Percentiles rank a stretch among this genome's conserved stretches.
These are phyloP conservation scores for Drosophila vallismaia DNA, from an alignment of 2,888 invertebrate species.

Conservation along the genomic window DNA sequence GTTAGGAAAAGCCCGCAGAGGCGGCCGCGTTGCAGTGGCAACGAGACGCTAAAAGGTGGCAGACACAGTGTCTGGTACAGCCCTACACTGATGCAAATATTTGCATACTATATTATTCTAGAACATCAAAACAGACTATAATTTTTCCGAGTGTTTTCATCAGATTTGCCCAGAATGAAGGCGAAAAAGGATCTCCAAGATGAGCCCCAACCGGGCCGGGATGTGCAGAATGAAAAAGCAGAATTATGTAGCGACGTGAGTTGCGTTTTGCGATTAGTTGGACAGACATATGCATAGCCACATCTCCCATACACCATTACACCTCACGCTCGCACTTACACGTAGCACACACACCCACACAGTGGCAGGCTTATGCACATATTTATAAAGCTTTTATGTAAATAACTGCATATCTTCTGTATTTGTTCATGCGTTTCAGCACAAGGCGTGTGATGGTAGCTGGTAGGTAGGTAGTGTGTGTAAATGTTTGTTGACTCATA, in stretches of 20 bases:
- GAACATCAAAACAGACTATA: too few relatives aligned
- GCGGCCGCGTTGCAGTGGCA: constrained; percentile 24
- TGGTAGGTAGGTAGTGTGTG: neutral
- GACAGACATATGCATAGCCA: constrained; percentile 43
- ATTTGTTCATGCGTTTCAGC: constrained; percentile 46
- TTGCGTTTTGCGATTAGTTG: constrained; percentile 46
- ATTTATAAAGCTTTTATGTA: constrained; percentile 57
- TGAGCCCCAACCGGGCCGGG: constrained; percentile 8
- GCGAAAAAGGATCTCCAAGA: constrained; percentile 1
- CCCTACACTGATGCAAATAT: neutral
- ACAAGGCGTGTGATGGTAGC: constrained; percentile 13
- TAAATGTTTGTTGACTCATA: constrained; percentile 22
- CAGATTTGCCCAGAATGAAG: neutral
- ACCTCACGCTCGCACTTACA: constrained; percentile 1
- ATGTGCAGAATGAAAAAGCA: neutral
- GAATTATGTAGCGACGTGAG: neutral
- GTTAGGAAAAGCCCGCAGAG: constrained; percentile 41
- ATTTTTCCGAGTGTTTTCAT: neutral
- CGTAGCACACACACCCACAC: constrained; percentile 9
- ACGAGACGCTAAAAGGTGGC: constrained; percentile 34
- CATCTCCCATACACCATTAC: constrained; percentile 11
- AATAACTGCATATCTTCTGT: constrained; percentile 54
- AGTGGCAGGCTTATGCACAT: constrained; percentile 37
- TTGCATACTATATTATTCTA: neutral
- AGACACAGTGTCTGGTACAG: constrained; percentile 47